phyloP scores from a whole-genome alignment of 2,888 invertebrate species.

The Eurytoma adleriae region DNA sequence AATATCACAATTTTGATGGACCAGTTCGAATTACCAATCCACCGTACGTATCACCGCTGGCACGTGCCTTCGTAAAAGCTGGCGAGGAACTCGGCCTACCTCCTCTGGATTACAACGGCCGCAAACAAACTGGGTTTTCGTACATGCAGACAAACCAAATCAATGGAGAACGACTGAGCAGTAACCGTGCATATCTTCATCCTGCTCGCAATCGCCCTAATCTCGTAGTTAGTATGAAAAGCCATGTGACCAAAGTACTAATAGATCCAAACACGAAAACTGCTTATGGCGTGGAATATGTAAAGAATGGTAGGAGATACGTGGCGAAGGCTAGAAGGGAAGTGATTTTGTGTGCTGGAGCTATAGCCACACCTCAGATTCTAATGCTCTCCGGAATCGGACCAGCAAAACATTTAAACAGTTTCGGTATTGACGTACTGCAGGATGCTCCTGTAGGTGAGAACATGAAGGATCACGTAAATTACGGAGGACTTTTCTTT shows the following conservation, averaged over 20 bases:
- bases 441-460: slow-evolving; percentile 75
- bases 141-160: slow-evolving; percentile 81
- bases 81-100: slow-evolving; percentile 80
- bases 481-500: slow-evolving; percentile 80
- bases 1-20: slow-evolving; percentile 79
- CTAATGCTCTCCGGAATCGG: slow-evolving; percentile 89
- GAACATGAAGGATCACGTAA: slow-evolving; percentile 82
- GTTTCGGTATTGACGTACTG: too few relatives aligned
- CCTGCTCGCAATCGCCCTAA: slow-evolving; percentile 79
- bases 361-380: slow-evolving; percentile 92
- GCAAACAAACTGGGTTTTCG: slow-evolving; percentile 81
- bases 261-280: slow-evolving; percentile 81
- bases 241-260: slow-evolving; percentile 81
- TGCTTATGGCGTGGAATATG: slow-evolving; percentile 84
- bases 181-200: slow-evolving; percentile 71
- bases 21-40: slow-evolving; percentile 79
- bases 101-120: slow-evolving; percentile 83
- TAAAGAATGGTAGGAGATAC: slow-evolving; percentile 76
- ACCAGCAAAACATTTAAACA: slow-evolving; percentile 62
- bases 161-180: slow-evolving; percentile 80
- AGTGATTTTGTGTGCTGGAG: slow-evolving; percentile 90
- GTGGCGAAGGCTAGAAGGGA: slow-evolving; percentile 83
- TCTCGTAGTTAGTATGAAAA: slow-evolving; percentile 81
- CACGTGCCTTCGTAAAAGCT: slow-evolving; percentile 81
- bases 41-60: slow-evolving; percentile 78